Percentiles rank a stretch among this genome's conserved stretches.
Evolutionary conservation across 2,888 invertebrate genomes (phyloP).

Genomic region (Drosophila helvetica): DNA sequence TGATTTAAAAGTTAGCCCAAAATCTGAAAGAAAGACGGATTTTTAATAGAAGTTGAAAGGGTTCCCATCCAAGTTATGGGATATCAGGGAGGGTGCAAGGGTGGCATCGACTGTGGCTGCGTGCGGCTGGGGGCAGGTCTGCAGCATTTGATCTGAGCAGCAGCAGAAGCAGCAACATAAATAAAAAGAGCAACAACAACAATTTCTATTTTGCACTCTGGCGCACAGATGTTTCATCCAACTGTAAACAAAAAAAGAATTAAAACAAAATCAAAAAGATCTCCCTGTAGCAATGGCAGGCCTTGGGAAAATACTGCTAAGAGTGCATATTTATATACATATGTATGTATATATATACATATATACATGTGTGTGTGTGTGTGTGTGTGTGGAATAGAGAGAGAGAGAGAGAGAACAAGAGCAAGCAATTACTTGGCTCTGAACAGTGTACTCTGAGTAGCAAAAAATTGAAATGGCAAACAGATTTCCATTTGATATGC

Average conservation of each 20-base stretch:
- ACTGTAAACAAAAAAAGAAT: conserved; percentile 35
- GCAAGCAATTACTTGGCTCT: conserved; percentile 20
- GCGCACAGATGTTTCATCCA: conserved; percentile 25
- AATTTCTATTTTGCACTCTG: conserved; percentile 11
- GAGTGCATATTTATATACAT: neutral
- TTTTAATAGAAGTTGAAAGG: neutral
- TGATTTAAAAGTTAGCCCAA: neutral
- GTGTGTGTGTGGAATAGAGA: neutral
- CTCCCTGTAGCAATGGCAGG: neutral
- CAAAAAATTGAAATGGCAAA: conserved; percentile 51
- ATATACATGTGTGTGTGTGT: too few relatives aligned
- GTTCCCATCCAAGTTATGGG: neutral
- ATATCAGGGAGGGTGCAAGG: neutral
- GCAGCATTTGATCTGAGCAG: conserved; percentile 2
- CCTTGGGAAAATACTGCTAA: conserved; percentile 9
- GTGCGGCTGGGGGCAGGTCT: neutral
- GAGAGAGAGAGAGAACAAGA: neutral
- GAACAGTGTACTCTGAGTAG: neutral
- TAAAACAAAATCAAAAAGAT: neutral
- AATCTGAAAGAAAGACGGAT: neutral
- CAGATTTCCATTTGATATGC: conserved; percentile 57
- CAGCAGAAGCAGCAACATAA: conserved; percentile 5
- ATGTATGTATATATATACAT: neutral
- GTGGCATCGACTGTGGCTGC: neutral
- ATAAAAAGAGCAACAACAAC: conserved; percentile 4